phyloP scores from a whole-genome alignment of 2,797 vertebrate genomes.

The Anguilla obscura region DNA sequence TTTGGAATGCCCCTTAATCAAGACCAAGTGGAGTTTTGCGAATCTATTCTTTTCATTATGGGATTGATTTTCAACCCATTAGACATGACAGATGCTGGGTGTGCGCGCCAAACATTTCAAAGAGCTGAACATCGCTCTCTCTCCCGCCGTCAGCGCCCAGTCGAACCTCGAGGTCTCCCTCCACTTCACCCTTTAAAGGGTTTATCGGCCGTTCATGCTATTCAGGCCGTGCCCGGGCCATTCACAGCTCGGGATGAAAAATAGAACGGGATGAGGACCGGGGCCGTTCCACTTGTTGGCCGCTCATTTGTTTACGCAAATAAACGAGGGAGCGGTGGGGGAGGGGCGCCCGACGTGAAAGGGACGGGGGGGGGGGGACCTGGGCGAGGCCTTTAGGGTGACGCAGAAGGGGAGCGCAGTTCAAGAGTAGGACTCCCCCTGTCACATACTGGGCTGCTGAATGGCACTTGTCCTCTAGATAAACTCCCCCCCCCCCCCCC shows the following conservation, averaged over 20 bases:
- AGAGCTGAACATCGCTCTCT: slow-evolving; percentile 38
- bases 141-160: neutral
- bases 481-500: slow-evolving; percentile 44
- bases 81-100: slow-evolving; percentile 52
- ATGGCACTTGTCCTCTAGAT: slow-evolving; percentile 52
- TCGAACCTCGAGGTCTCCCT: slow-evolving; percentile 21
- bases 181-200: slow-evolving; percentile 35
- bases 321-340: slow-evolving; percentile 7
- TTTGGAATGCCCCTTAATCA: slow-evolving; percentile 47
- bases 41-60: slow-evolving; percentile 49
- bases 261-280: slow-evolving; percentile 43
- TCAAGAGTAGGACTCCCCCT: slow-evolving; percentile 30
- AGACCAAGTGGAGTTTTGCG: slow-evolving; percentile 47
- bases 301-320: slow-evolving; percentile 52
- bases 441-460: slow-evolving; percentile 47
- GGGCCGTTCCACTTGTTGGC: slow-evolving; percentile 48
- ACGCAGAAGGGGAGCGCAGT: slow-evolving; percentile 33
- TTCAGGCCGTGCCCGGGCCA: slow-evolving; percentile 42
- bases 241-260: slow-evolving; percentile 48
- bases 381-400: slow-evolving; percentile 29
- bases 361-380: slow-evolving; percentile 31
- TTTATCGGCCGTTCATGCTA: slow-evolving; percentile 38
- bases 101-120: slow-evolving; percentile 45
- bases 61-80: slow-evolving; percentile 52
- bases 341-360: neutral